A percentile compares a stretch with the other conserved stretches of the same genome.
Conservation (phyloP, 2,888 invertebrate species). For the Coenonympha arcania region DNA sequence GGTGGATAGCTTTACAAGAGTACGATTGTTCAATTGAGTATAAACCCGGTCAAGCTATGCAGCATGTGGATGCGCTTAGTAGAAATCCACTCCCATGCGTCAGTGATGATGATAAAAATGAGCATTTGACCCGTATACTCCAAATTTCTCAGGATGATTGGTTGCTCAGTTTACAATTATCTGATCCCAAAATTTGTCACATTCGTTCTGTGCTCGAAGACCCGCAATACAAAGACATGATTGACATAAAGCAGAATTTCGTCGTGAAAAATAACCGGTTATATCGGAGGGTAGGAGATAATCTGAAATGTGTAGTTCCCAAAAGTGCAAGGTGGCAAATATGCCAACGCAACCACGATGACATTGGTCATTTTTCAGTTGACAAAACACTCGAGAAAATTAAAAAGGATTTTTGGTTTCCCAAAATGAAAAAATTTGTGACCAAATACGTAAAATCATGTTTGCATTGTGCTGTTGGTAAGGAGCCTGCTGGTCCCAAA, state of each 20-base stretch:
- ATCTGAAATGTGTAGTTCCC: slow-evolving; percentile 29
- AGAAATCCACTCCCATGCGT: slow-evolving; percentile 1
- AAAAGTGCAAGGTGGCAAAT: slow-evolving; percentile 30
- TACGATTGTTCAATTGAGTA: slow-evolving; percentile 24
- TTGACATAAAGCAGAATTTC: neutral
- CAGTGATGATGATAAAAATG: slow-evolving; percentile 2
- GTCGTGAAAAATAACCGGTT: neutral
- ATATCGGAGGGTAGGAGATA: neutral
- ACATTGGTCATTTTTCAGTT: slow-evolving; percentile 27
- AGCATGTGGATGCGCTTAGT: slow-evolving; percentile 26
- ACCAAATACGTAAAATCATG: slow-evolving; percentile 27
- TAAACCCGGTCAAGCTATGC: slow-evolving; percentile 22
- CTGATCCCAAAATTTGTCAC: slow-evolving; percentile 17
- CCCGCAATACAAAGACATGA: slow-evolving; percentile 4
- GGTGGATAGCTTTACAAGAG: slow-evolving; percentile 29
- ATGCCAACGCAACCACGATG: slow-evolving; percentile 27
- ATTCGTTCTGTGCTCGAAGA: neutral
- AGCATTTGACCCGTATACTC: neutral
- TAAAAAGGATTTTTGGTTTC: slow-evolving; percentile 26
- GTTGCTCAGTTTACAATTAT: neutral
- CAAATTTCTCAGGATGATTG: neutral
- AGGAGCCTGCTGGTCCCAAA: slow-evolving; percentile 19
- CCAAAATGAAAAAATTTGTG: slow-evolving; percentile 26
- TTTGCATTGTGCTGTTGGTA: slow-evolving; percentile 13
- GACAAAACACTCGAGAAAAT: slow-evolving; percentile 20